Evolutionary conservation across 2,113 vertebrate genomes (phyloP), one percentile per base, ranked within the genome.

Genomic region (Oreotragus oreotragus): DNA sequence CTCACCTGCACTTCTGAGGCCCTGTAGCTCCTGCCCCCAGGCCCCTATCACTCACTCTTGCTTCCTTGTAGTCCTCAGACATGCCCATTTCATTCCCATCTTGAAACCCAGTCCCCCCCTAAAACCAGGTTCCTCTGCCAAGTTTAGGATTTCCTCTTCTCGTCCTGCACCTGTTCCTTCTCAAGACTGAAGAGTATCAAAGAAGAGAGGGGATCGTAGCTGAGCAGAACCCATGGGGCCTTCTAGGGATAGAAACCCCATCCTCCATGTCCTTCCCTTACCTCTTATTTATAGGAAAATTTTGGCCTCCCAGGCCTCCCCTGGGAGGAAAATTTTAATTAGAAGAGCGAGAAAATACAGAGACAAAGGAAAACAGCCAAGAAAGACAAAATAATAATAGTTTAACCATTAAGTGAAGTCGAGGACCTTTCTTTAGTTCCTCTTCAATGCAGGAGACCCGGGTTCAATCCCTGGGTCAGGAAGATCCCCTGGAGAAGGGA

Each of bases 41-140:
- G 5, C 0, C 21, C 27, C 47, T 1, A 0, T 80, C 21, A 16
- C 12, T 51, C 4, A 8, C n/a, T 51, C n/a, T 21, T 3, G 27
- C 58, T 76, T 53, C 33, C 23, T 53, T 43, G 45, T 19, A n/a
- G 47, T 64, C 83, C n/a, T 88, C 77, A 83, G 10, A 90, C 1
- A n/a, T 7, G 36, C 27, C n/a, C 6, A 23, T 13, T 49, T 64
- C n/a, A 16, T 16, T 55, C 73, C 58, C 51, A 23, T 70, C 33
- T 25, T 81, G 79, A 81, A 36, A 83, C 19, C 17, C 30, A 8
- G 33, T 83, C 19, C n/a, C 19, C 19, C 0, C 3, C 49, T 36
- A 53, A 83, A 83, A 36, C 30, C 19, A 33, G 30, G 30, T 53
- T 81, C 79, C 33, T 7, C 33, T 53, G 79, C 17, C 17, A 12